Evolutionary conservation across 1,140 invertebrate species (phyloP).

Genomic region (Halictus rubicundus): DNA sequence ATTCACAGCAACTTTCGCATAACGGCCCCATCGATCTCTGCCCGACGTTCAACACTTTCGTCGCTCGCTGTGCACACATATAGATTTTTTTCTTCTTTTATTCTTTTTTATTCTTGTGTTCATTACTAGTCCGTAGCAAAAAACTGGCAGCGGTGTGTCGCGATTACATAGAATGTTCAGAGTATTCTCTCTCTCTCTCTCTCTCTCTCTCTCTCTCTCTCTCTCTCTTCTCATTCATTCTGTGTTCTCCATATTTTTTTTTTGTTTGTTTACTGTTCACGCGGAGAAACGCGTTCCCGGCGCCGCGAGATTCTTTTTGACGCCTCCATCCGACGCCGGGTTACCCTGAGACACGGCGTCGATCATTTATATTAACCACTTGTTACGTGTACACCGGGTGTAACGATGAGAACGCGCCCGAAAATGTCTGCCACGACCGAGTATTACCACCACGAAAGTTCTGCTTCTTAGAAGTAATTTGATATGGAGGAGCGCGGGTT

Average conservation of each 20-base stretch:
- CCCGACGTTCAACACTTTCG: not conserved
- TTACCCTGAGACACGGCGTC: conserved; percentile 42
- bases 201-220: not conserved
- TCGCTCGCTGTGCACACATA: not conserved
- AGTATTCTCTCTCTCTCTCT: not conserved
- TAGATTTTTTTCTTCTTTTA: conserved; percentile 4
- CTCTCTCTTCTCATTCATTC: not conserved
- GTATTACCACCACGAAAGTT: too few species aligned
- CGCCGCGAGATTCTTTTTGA: conserved; percentile 9
- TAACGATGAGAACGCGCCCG: not conserved
- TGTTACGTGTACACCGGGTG: not conserved
- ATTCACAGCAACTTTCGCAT: not conserved
- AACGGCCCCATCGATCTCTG: not conserved
- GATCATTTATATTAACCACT: conserved; percentile 14
- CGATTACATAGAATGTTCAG: conserved; percentile 41
- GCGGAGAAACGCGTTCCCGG: conserved; percentile 22
- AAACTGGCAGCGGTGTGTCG: conserved; percentile 53
- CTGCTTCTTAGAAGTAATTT: too few species aligned
- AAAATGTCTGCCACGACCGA: not conserved
- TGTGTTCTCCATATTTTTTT: not conserved
- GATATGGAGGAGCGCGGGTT: too few species aligned
- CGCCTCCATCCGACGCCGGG: conserved; percentile 17
- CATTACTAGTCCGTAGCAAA: conserved; percentile 51
- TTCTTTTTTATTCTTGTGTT: conserved; percentile 35
- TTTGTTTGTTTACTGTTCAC: not conserved